These are phyloP conservation scores for Drosophila kokeensis DNA, from an alignment of 2,888 invertebrate genomes.

Conservation along the genomic window DNA sequence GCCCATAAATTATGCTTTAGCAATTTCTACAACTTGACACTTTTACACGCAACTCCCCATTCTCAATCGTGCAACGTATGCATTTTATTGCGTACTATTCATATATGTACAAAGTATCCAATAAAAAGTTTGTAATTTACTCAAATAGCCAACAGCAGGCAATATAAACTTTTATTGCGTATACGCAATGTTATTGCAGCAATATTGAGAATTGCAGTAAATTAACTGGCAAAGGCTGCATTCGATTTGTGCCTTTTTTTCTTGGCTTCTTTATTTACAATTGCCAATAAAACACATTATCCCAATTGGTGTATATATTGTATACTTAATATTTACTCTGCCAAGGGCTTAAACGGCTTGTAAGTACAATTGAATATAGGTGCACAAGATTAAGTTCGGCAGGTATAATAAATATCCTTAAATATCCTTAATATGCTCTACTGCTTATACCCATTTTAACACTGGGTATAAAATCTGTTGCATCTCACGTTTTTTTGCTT, in stretches of 20 bases:
- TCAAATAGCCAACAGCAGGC: neutral
- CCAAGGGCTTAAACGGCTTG: too few relatives aligned
- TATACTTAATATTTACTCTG: neutral
- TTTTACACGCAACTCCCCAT: slow-evolving; percentile 30
- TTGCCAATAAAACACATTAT: neutral
- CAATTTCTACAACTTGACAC: slow-evolving; percentile 63
- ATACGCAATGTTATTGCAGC: slow-evolving; percentile 37
- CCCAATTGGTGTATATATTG: neutral
- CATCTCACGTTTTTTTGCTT: neutral
- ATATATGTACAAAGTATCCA: neutral
- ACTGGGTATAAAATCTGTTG: neutral
- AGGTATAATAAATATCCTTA: neutral
- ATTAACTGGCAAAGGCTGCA: neutral
- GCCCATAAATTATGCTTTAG: slow-evolving; percentile 47
- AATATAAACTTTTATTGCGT: slow-evolving; percentile 23
- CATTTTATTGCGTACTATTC: neutral
- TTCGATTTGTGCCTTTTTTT: neutral
- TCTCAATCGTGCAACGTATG: neutral
- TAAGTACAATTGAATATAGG: neutral
- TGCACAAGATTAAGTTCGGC: neutral
- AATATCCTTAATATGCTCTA: neutral
- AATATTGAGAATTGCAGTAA: neutral
- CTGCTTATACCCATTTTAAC: neutral
- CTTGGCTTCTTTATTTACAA: neutral
- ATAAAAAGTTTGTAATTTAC: neutral